Conservation (phyloP, 2,113 vertebrate genomes). For the Muscicapa adusta region DNA sequence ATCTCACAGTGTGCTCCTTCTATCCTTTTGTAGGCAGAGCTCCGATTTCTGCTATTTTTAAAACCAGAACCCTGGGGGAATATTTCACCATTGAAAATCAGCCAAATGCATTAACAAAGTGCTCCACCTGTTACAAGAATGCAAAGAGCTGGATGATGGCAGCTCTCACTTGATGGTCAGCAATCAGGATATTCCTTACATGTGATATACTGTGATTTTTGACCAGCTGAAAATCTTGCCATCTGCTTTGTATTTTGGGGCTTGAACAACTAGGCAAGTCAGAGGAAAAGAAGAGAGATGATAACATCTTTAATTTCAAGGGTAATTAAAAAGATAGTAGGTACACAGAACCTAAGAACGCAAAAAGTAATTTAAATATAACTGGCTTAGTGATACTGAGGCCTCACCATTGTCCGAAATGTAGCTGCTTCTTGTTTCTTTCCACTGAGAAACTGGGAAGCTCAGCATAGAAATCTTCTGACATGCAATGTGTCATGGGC, state of each 20-base stretch:
- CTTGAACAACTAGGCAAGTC: not conserved
- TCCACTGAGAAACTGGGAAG: not conserved
- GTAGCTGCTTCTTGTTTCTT: not conserved
- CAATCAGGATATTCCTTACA: conserved; percentile 10
- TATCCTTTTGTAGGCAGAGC: conserved; percentile 16
- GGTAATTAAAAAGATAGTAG: not conserved
- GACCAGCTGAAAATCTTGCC: conserved; percentile 14
- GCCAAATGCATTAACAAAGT: conserved; percentile 39
- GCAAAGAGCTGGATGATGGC: conserved; percentile 1
- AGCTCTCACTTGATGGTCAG: not conserved
- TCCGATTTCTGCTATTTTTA: conserved; percentile 38
- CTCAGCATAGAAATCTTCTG: not conserved
- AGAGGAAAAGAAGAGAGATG: not conserved
- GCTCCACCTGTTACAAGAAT: conserved; percentile 61
- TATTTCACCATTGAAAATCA: conserved; percentile 43
- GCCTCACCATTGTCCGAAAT: not conserved
- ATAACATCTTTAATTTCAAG: not conserved
- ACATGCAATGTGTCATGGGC: not conserved
- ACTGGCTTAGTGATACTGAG: not conserved
- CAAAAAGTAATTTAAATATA: not conserved
- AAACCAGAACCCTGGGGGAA: conserved; percentile 22
- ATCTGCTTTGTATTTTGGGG: not conserved
- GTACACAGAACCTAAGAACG: not conserved
- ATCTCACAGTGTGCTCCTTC: conserved; percentile 6
- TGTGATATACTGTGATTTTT: not conserved